Evolutionary conservation across 2,113 vertebrate genomes (phyloP).

Genomic region (Phalacrocorax aristotelis): DNA sequence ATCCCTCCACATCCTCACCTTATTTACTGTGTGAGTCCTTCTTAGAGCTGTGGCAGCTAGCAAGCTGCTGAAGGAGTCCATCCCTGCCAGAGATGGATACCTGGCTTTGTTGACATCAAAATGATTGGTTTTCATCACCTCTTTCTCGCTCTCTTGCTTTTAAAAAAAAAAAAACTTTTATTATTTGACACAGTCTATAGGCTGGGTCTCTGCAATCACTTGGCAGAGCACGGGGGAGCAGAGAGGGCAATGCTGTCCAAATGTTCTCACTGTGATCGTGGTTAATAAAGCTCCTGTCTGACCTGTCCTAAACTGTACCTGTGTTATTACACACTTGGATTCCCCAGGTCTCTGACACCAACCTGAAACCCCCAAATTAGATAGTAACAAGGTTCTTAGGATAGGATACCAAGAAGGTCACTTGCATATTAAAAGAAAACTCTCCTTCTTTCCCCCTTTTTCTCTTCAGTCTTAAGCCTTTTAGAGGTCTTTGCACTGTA

Average conservation of each 20-base stretch:
- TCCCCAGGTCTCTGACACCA: background rate
- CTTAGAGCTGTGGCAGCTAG: background rate
- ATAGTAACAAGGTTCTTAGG: background rate
- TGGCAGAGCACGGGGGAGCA: background rate
- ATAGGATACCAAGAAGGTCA: background rate
- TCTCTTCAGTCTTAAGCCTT: background rate
- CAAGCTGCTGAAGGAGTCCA: background rate
- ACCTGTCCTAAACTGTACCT: background rate
- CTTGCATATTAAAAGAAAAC: background rate
- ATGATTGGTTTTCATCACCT: background rate
- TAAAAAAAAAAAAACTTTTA: background rate
- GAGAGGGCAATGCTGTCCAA: background rate
- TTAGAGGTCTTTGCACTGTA: background rate
- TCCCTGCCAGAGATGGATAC: background rate
- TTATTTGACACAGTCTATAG: background rate
- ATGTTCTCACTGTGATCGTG: background rate
- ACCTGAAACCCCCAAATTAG: background rate
- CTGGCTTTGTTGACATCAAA: background rate
- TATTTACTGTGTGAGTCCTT: background rate
- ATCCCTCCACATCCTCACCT: background rate
- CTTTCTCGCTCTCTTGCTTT: background rate
- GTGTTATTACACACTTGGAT: background rate
- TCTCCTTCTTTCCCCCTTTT: background rate
- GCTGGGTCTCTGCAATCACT: background rate
- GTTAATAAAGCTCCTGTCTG: background rate